A percentile compares a stretch with the other conserved stretches of the same genome.
These are phyloP conservation scores for Agonopterix heracliana DNA, from an alignment of 2,888 invertebrate genomes.

Conservation along the genomic window DNA sequence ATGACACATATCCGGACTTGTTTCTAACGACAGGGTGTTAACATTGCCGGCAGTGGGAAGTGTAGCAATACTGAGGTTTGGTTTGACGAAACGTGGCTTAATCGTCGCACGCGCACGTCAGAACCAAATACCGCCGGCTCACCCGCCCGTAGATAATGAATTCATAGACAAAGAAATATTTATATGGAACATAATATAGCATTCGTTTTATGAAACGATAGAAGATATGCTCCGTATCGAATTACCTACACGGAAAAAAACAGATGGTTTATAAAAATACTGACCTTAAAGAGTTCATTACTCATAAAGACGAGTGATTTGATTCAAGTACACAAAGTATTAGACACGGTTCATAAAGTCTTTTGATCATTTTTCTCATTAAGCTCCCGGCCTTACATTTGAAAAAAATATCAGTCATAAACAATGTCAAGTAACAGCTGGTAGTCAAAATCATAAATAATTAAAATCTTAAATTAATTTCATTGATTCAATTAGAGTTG, in stretches of 20 bases:
- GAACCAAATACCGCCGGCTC: constrained; percentile 44
- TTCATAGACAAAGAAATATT: constrained; percentile 23
- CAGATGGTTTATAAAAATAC: neutral
- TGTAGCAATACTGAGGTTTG: constrained; percentile 32
- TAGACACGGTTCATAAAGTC: constrained; percentile 49
- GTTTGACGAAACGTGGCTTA: constrained; percentile 48
- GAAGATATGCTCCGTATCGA: too few relatives aligned
- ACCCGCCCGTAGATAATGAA: constrained; percentile 46
- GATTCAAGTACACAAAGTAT: constrained; percentile 37
- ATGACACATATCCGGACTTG: too few relatives aligned
- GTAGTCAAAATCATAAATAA: too few relatives aligned
- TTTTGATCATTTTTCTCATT: constrained; percentile 15
- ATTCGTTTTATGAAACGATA: too few relatives aligned
- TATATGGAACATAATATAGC: neutral
- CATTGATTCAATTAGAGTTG: too few relatives aligned
- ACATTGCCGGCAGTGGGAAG: constrained; percentile 41
- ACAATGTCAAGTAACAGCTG: too few relatives aligned
- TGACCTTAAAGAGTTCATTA: constrained; percentile 6
- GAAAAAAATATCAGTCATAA: neutral
- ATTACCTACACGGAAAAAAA: neutral
- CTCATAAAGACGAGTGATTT: constrained; percentile 10
- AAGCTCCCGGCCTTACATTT: constrained; percentile 33
- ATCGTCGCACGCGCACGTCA: constrained; percentile 38
- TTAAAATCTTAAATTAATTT: too few relatives aligned
- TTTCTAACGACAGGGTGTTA: too few relatives aligned